Conservation (phyloP, 2,113 vertebrate genomes). For the Oenanthe oenanthe region DNA sequence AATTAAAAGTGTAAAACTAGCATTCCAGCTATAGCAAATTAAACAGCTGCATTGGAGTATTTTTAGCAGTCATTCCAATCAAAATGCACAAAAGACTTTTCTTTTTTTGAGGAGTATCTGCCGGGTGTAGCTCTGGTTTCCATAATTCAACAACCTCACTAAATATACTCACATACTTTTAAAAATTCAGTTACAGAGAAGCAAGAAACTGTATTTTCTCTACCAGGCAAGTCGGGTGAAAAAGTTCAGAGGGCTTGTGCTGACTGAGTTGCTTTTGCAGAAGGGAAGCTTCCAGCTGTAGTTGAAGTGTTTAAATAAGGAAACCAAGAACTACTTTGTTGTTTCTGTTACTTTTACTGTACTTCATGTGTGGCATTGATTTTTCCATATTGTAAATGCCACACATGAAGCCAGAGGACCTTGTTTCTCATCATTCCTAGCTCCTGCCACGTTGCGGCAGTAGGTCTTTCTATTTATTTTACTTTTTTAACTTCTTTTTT, state of each 20-base stretch:
- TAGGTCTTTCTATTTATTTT: slow-evolving; percentile 39
- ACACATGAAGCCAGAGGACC: slow-evolving; percentile 57
- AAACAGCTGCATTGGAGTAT: slow-evolving; percentile 71
- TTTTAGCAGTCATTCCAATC: slow-evolving; percentile 72
- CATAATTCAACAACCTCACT: slow-evolving; percentile 30
- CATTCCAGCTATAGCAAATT: slow-evolving; percentile 63
- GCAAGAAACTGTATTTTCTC: not conserved
- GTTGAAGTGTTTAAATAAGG: slow-evolving; percentile 73
- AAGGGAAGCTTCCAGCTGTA: slow-evolving; percentile 63
- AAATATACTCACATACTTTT: not conserved
- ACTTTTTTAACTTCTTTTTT: not conserved
- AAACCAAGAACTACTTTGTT: slow-evolving; percentile 71
- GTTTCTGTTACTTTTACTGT: slow-evolving; percentile 50
- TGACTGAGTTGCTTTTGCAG: slow-evolving; percentile 74
- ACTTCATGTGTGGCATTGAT: slow-evolving; percentile 73
- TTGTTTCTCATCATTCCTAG: slow-evolving; percentile 47
- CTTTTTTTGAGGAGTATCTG: slow-evolving; percentile 47
- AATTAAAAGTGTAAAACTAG: slow-evolving; percentile 73
- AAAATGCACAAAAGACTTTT: slow-evolving; percentile 60
- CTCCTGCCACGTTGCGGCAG: slow-evolving; percentile 38
- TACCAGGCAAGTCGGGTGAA: slow-evolving; percentile 16
- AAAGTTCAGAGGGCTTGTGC: slow-evolving; percentile 39
- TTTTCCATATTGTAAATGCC: slow-evolving; percentile 64
- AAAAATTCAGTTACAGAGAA: slow-evolving; percentile 31
- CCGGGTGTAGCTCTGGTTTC: slow-evolving; percentile 38